Conservation (phyloP, 2,888 invertebrate species). For the Cosmopolites sordidus region DNA sequence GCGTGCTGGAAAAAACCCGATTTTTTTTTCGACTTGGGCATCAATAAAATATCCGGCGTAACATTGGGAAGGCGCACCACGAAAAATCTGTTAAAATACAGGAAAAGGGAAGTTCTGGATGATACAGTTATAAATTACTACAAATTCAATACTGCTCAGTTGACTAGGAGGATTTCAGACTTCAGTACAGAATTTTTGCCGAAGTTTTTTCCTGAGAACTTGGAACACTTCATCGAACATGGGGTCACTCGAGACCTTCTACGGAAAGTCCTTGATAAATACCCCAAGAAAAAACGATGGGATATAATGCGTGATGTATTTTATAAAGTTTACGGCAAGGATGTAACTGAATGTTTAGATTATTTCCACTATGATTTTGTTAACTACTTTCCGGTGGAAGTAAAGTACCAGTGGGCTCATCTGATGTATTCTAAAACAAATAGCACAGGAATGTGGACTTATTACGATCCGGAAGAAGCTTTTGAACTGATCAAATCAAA, state of each 20-base stretch:
- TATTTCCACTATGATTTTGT: constrained; percentile 16
- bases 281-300: constrained; percentile 28
- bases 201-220: constrained; percentile 21
- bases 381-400: constrained; percentile 14
- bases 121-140: constrained; percentile 16
- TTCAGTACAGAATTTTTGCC: constrained; percentile 22
- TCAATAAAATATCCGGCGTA: constrained; percentile 6
- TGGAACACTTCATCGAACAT: constrained; percentile 10
- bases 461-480: constrained; percentile 24
- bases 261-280: constrained; percentile 19
- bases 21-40: constrained; percentile 22
- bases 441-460: constrained; percentile 22
- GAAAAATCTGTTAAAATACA: constrained; percentile 19
- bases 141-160: constrained; percentile 18
- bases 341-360: constrained; percentile 9
- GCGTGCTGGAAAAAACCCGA: constrained; percentile 25
- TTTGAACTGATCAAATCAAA: constrained; percentile 31
- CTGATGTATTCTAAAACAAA: constrained; percentile 23
- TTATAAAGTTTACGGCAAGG: constrained; percentile 13
- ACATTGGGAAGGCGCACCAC: constrained; percentile 26
- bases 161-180: constrained; percentile 23
- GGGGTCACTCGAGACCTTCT: not conserved
- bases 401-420: constrained; percentile 28
- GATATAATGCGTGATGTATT: constrained; percentile 25
- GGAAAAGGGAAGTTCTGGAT: constrained; percentile 23